phyloP scores from a whole-genome alignment of 2,113 vertebrate species.

The Sapayoa aenigma region DNA sequence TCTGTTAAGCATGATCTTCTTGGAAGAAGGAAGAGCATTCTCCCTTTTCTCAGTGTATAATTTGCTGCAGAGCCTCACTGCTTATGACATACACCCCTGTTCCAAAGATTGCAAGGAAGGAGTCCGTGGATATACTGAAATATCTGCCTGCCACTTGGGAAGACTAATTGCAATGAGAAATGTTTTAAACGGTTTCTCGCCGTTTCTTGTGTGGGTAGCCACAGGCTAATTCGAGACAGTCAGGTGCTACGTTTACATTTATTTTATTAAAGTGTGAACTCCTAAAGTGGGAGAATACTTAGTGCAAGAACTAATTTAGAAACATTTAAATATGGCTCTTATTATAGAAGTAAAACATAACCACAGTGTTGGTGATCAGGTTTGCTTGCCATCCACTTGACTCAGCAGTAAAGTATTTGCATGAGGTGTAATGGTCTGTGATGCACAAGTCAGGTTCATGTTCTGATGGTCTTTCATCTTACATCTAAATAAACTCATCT shows the following conservation, averaged over 20 bases:
- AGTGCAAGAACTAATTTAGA: not conserved
- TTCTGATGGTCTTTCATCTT: not conserved
- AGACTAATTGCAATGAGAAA: not conserved
- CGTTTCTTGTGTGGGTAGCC: not conserved
- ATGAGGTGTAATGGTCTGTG: not conserved
- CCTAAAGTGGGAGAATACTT: not conserved
- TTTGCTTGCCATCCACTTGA: not conserved
- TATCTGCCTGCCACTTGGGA: not conserved
- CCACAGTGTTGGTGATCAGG: not conserved
- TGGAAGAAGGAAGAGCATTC: not conserved
- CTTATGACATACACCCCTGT: fast-evolving
- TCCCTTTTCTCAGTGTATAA: not conserved
- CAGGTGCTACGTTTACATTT: not conserved
- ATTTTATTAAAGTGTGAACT: not conserved
- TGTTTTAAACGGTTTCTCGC: not conserved
- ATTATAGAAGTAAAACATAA: not conserved
- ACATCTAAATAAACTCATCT: not conserved
- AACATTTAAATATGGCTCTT: not conserved
- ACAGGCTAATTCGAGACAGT: not conserved
- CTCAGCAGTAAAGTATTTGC: not conserved
- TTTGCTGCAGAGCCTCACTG: not conserved
- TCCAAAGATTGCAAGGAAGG: not conserved
- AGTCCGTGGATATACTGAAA: not conserved
- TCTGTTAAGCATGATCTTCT: not conserved
- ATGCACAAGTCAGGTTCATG: not conserved